Evolutionary conservation across 2,113 vertebrate species (phyloP), one percentile per base, ranked within the genome.

Genomic region (Toxostoma redivivum): DNA sequence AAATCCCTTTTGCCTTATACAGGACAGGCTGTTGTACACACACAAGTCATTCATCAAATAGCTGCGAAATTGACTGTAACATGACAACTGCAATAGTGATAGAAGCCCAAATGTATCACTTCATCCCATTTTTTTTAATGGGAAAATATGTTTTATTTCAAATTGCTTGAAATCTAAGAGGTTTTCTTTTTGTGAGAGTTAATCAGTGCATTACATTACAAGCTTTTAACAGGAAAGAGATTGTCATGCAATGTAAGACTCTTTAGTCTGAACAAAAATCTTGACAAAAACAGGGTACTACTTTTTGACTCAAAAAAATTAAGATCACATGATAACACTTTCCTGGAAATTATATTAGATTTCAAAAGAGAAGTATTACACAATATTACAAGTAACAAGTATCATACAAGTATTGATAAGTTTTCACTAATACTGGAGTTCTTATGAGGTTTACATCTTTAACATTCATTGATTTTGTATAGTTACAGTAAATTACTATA

Each of bases 31-130:
- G 89, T 80, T 96, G 94, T 97, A 90, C 92, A 66, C 97, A 98
- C 86, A 86, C 92, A 88, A 97, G 95, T 97, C 97, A 98, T 99
- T 97, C 96, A 98, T 99, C 98, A 99, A 97, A 95, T 90, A 91
- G 86, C 94, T 96, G 94, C 88, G 95, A 97, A 97, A 88, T 81
- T 86, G 48, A 77, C 94, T 97, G 94, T 96, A 95, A 92, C 65
- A 95, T 89, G 72, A 60, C 69, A 90, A 54, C 82, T 94, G 73
- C 38, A 89, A 81, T 48, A 90, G 94, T 91, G 97, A 98, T 96
- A 89, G 64, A 95, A 98, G 78, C 31, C 76, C 69, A 98, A 98
- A 97, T 96, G 76, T 97, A 98, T 97, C 88, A 95, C 97, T 98
- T 97, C 90, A 92, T 35, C 21, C 4, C 25, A 50, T 58, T 24